These are phyloP conservation scores for Sinocyclocheilus anshuiensis DNA, from an alignment of 2,113 vertebrate genomes.

Conservation along the genomic window DNA sequence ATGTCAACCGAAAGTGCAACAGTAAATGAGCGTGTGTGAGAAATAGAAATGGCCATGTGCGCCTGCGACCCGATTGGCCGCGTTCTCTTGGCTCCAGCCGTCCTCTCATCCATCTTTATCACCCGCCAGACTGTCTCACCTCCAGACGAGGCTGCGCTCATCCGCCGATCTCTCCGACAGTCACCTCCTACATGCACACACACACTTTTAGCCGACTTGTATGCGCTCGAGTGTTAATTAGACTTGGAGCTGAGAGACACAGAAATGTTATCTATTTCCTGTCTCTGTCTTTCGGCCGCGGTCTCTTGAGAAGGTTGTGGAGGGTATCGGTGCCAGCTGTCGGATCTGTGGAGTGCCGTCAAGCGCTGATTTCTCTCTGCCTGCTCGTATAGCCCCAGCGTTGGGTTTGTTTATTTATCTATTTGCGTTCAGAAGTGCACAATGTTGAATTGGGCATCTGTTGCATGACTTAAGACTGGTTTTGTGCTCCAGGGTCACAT, in stretches of 20 bases:
- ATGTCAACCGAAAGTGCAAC: neutral
- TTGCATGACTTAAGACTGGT: slow-evolving; percentile 23
- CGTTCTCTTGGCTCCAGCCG: slow-evolving; percentile 14
- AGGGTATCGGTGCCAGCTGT: too few relatives aligned
- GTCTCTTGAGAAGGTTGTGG: too few relatives aligned
- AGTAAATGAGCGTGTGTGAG: slow-evolving; percentile 9
- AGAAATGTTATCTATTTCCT: slow-evolving; percentile 46
- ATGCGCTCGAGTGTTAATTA: slow-evolving; percentile 61
- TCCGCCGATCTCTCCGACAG: slow-evolving; percentile 39
- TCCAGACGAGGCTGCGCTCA: slow-evolving; percentile 72
- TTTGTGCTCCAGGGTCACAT: too few relatives aligned
- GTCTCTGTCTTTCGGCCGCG: too few relatives aligned
- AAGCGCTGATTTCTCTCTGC: too few relatives aligned
- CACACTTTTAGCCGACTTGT: slow-evolving; percentile 28
- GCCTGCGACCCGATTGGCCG: slow-evolving; percentile 4
- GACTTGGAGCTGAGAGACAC: slow-evolving; percentile 58
- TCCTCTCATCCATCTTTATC: slow-evolving; percentile 63
- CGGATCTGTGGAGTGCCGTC: too few relatives aligned
- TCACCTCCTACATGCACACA: slow-evolving; percentile 32
- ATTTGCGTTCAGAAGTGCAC: slow-evolving; percentile 60
- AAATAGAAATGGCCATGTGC: slow-evolving; percentile 20
- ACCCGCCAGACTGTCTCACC: slow-evolving; percentile 70
- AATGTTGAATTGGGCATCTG: slow-evolving; percentile 38
- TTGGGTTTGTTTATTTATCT: slow-evolving; percentile 62
- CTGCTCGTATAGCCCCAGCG: slow-evolving; percentile 63